Evolutionary conservation across 2,888 invertebrate genomes (phyloP), one percentile per base, ranked within the genome.

Genomic region (Cyaniris semiargus): DNA sequence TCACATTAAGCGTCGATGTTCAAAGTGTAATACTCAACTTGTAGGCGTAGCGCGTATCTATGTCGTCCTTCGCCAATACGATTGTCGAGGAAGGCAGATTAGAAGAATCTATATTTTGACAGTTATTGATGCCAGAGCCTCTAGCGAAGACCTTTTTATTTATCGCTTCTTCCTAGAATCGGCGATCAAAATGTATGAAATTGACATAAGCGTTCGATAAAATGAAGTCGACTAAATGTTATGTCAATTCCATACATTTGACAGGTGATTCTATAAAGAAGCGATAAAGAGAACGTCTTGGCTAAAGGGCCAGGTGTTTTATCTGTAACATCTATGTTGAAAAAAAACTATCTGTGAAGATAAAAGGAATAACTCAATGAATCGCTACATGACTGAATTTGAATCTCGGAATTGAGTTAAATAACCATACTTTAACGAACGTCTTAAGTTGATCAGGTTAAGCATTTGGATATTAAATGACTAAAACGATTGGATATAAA

Each of bases 41-140:
- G 88, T 89, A 93, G 81, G 89, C 93, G 81, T 81, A 80, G 80
- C 86, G 89, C 90, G 91, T 92, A 1, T 66, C 85, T 84, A 80
- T 74, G 79, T 81, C 84, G 90, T 88, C 91, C 91, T 91, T 91
- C 88, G 44, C 48, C 48, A 71, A 38, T 66, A 18, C 53, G 44
- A 58, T 60, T 27, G 66, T 13, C 66, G 27, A 21, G 60, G 60
- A 60, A 60, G 60, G 60, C 60, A 23, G 60, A 23, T 21, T 60
- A 10, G 3, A n/a, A n/a, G 58, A 58, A 58, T 21, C 21, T n/a
- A 23, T n/a, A n/a, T n/a, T 60, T 60, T 60, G 60, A 60, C 7
- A 10, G 4, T 21, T 21, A n/a, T 58, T 58, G 58, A 58, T 21
- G 21, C 8, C 8, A 58, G 10, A 58, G 8, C n/a, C 56, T 44